Conservation (phyloP, 1,140 invertebrate species). For the Homalodisca vitripennis region DNA sequence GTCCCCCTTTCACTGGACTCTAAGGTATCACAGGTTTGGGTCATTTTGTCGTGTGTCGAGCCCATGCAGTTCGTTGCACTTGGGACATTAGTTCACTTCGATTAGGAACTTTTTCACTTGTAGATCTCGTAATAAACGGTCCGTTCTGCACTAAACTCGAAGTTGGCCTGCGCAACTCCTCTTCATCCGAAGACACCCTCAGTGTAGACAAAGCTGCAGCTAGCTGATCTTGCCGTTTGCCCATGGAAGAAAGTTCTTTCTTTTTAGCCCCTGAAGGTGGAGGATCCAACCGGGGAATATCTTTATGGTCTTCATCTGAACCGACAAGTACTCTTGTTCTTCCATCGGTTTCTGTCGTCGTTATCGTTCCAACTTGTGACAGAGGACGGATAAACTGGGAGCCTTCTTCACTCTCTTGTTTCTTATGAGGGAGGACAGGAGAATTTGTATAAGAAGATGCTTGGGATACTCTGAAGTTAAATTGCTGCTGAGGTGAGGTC, state of each 20-base stretch:
- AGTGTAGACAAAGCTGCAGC: slow-evolving; percentile 36
- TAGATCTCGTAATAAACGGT: slow-evolving; percentile 71
- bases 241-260: slow-evolving; percentile 23
- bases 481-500: slow-evolving; percentile 45
- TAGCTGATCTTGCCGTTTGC: slow-evolving; percentile 33
- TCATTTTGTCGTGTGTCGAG: slow-evolving; percentile 81
- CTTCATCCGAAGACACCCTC: slow-evolving; percentile 25
- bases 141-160: slow-evolving; percentile 33
- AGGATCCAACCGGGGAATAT: slow-evolving; percentile 47
- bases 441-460: slow-evolving; percentile 49
- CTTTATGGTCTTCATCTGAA: slow-evolving; percentile 46
- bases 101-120: slow-evolving; percentile 80
- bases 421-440: slow-evolving; percentile 40
- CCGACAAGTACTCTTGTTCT: slow-evolving; percentile 54
- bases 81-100: slow-evolving; percentile 81
- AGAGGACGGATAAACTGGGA: slow-evolving; percentile 63
- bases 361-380: slow-evolving; percentile 60
- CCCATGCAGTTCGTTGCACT: slow-evolving; percentile 75
- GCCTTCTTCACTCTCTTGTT: slow-evolving; percentile 42
- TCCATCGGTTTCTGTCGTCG: slow-evolving; percentile 57
- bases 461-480: slow-evolving; percentile 47
- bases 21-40: not conserved
- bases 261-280: slow-evolving; percentile 44
- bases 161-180: slow-evolving; percentile 10
- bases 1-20: no score